These are phyloP conservation scores for Zophobas atratus DNA, from an alignment of 1,140 invertebrate genomes.

Conservation along the genomic window DNA sequence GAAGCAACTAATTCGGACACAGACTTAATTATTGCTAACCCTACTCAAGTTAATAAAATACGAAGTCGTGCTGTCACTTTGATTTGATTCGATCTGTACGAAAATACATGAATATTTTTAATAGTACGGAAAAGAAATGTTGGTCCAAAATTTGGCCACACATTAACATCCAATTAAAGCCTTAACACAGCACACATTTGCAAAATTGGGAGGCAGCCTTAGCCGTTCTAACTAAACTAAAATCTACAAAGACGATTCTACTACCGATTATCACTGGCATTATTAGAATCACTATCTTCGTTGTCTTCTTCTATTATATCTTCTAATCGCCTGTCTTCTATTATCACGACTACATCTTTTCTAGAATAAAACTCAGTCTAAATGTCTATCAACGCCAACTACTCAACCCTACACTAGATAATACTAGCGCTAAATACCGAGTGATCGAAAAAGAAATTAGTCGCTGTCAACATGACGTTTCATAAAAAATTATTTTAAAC, in stretches of 20 bases:
- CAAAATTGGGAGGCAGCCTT: slow-evolving; percentile 43
- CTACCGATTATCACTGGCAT: slow-evolving; percentile 56
- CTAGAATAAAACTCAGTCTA: slow-evolving; percentile 63
- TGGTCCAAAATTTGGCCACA: slow-evolving; percentile 53
- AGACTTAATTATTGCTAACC: slow-evolving; percentile 12
- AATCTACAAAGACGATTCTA: slow-evolving; percentile 50
- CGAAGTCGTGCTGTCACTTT: slow-evolving; percentile 20
- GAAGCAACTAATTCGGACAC: slow-evolving; percentile 6
- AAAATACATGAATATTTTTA: slow-evolving; percentile 34
- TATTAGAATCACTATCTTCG: slow-evolving; percentile 62
- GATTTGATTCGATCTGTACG: slow-evolving; percentile 23
- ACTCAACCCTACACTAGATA: too few species aligned
- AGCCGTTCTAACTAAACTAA: slow-evolving; percentile 25
- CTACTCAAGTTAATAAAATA: slow-evolving; percentile 30
- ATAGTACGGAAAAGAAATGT: slow-evolving; percentile 16
- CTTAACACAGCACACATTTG: slow-evolving; percentile 50
- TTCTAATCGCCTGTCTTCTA: slow-evolving; percentile 63
- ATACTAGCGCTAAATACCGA: too few species aligned
- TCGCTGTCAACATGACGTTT: too few species aligned
- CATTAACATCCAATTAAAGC: slow-evolving; percentile 50
- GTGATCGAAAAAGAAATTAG: too few species aligned
- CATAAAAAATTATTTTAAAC: too few species aligned
- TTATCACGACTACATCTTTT: slow-evolving; percentile 63
- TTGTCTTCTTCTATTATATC: slow-evolving; percentile 65
- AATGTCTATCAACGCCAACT: slow-evolving; percentile 39